A percentile compares a stretch with the other conserved stretches of the same genome.
Conservation (phyloP, 2,888 invertebrate genomes). For the Drosophila algonquin region DNA sequence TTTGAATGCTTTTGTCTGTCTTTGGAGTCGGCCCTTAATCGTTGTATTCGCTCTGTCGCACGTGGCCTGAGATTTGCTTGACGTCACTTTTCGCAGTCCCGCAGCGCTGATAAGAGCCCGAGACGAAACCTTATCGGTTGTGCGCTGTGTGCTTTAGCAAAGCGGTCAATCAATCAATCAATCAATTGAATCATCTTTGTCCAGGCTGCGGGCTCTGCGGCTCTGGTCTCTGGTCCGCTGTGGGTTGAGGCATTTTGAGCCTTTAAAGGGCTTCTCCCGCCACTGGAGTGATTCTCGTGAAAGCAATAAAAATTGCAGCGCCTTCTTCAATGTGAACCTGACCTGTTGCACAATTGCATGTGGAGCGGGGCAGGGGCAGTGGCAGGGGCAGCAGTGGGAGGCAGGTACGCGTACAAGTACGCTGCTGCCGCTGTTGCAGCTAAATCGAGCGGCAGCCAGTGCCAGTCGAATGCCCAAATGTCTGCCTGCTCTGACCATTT, state of each 20-base stretch:
- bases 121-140: not conserved
- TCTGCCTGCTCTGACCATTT: constrained; percentile 66
- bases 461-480: constrained; percentile 42
- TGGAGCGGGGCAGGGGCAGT: constrained; percentile 39
- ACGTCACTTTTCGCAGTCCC: constrained; percentile 20
- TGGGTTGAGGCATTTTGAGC: constrained; percentile 19
- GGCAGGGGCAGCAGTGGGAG: constrained; percentile 6
- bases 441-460: not conserved
- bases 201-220: not conserved
- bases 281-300: constrained; percentile 67
- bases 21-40: too few species aligned
- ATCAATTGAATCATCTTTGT: constrained; percentile 72
- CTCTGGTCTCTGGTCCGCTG: not conserved
- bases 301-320: constrained; percentile 81
- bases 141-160: not conserved
- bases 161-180: constrained; percentile 65
- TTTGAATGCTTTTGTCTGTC: too few species aligned
- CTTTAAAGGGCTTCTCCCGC: constrained; percentile 63
- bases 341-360: constrained; percentile 73
- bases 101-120: not conserved
- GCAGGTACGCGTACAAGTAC: not conserved
- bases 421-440: not conserved
- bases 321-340: constrained; percentile 48
- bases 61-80: constrained; percentile 13
- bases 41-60: not conserved